Evolutionary conservation across 2,797 vertebrate species (phyloP).

Genomic region (Morelia viridis): DNA sequence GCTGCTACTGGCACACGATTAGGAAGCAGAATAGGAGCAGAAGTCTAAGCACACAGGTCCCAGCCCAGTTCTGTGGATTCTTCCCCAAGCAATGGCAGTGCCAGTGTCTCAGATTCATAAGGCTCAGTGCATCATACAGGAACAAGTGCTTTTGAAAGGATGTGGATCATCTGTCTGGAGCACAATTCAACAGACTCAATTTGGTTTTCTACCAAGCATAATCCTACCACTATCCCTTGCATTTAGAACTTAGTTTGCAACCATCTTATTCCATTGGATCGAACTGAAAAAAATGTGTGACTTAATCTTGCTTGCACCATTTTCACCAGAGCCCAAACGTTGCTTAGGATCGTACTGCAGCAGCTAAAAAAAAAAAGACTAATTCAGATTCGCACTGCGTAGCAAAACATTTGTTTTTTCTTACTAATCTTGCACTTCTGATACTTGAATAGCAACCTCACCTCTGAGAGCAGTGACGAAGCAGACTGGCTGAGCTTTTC

Average conservation of each 20-base stretch:
- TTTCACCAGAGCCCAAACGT: constrained; percentile 86
- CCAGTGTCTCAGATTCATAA: background rate
- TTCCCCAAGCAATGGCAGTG: background rate
- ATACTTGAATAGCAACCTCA: constrained; percentile 60
- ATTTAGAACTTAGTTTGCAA: constrained; percentile 53
- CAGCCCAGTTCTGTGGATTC: background rate
- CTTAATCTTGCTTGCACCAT: constrained; percentile 88
- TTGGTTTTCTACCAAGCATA: background rate
- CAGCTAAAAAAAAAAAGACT: constrained; percentile 67
- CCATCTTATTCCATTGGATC: constrained; percentile 85
- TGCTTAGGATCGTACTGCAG: constrained; percentile 86
- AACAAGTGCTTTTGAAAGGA: background rate
- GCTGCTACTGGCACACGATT: background rate
- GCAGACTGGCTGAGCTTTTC: constrained; percentile 87
- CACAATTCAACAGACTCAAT: background rate
- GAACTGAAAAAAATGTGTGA: constrained; percentile 91
- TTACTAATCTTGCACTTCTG: background rate
- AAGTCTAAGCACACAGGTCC: background rate
- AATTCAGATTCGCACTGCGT: background rate
- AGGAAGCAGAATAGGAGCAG: constrained; percentile 17
- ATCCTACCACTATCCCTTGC: background rate
- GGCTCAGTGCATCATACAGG: background rate
- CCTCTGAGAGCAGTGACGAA: constrained; percentile 88
- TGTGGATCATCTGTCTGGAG: background rate
- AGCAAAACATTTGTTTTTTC: background rate